Percentiles rank a stretch among this genome's conserved stretches.
phyloP scores from a whole-genome alignment of 2,888 invertebrate genomes.

The Dione vanillae region DNA sequence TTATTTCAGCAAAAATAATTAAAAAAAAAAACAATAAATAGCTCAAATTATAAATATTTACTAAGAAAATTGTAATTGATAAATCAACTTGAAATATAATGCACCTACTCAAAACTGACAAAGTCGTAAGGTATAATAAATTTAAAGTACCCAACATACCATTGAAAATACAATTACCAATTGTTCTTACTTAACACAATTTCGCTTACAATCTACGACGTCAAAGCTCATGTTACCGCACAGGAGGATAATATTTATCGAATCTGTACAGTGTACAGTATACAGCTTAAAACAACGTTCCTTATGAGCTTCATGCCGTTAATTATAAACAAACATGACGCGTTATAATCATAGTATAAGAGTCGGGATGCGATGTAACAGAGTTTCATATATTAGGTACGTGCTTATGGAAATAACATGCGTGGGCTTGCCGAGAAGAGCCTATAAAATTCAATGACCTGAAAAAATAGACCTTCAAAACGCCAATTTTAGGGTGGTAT shows the following conservation, averaged over 20 bases:
- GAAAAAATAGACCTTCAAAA: constrained; percentile 44
- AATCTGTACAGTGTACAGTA: constrained; percentile 50
- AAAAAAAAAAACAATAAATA: too few relatives aligned
- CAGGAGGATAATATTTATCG: constrained; percentile 74
- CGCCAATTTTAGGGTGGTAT: constrained; percentile 39
- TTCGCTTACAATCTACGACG: constrained; percentile 52
- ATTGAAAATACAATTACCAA: constrained; percentile 52
- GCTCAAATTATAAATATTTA: too few relatives aligned
- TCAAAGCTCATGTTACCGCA: constrained; percentile 64
- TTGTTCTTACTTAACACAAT: constrained; percentile 55
- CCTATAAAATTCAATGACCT: constrained; percentile 51
- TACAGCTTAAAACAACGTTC: constrained; percentile 67
- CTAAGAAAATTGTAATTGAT: too few relatives aligned
- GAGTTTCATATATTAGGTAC: constrained; percentile 27
- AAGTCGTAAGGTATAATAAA: constrained; percentile 32
- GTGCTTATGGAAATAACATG: constrained; percentile 44
- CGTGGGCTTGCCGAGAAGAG: constrained; percentile 42
- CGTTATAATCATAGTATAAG: constrained; percentile 48
- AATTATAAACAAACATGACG: constrained; percentile 77
- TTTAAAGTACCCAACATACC: constrained; percentile 41
- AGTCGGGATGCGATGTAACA: constrained; percentile 45
- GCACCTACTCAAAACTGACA: neutral
- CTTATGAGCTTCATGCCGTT: constrained; percentile 73
- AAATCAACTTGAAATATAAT: neutral
- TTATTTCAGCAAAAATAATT: too few relatives aligned